A percentile compares a stretch with the other conserved stretches of the same genome.
Conservation (phyloP, 2,888 invertebrate genomes). For the Tipula confusa region DNA sequence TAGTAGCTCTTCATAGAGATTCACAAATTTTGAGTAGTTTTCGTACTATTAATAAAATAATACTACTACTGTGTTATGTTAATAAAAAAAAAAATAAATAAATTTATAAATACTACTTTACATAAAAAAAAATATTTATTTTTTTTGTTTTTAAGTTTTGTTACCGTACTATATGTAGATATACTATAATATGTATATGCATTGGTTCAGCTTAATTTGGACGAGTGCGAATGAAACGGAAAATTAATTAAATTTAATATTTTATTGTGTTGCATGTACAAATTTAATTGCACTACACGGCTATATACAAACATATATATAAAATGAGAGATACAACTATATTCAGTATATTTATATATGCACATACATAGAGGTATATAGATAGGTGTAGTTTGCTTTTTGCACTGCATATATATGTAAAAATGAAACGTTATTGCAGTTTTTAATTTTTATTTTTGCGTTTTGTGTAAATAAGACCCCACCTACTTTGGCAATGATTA, state of each 20-base stretch:
- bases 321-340: neutral
- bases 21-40: neutral
- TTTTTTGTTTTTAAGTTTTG: neutral
- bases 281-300: neutral
- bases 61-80: conserved; percentile 6
- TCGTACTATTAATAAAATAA: neutral
- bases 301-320: neutral
- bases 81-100: neutral
- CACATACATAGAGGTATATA: neutral
- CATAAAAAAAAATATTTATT: neutral
- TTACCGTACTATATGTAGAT: neutral
- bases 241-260: conserved; percentile 3
- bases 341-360: neutral
- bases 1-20: neutral
- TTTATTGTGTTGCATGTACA: conserved; percentile 14
- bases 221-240: neutral
- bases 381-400: neutral
- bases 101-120: neutral
- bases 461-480: neutral
- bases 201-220: neutral
- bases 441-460: neutral
- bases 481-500: neutral
- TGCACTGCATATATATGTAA: neutral
- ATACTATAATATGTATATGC: neutral
- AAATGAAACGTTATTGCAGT: neutral